Conservation (phyloP, 1,140 invertebrate genomes). For the Apis laboriosa region DNA sequence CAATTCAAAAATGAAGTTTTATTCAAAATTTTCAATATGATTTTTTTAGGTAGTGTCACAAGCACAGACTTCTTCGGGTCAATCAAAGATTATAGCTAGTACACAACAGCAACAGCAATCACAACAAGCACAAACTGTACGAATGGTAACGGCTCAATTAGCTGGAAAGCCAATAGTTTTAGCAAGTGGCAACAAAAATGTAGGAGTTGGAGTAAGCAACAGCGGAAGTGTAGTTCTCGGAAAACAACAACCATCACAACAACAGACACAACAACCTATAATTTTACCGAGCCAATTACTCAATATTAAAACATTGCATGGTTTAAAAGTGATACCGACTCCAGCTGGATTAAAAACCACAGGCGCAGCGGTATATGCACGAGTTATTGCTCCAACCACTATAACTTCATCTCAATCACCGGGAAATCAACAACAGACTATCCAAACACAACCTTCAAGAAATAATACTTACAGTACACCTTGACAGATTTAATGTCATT, state of each 20-base stretch:
- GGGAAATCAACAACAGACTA: conserved; percentile 61
- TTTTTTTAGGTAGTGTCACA: conserved; percentile 75
- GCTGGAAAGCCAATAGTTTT: conserved; percentile 85
- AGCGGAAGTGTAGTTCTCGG: conserved; percentile 72
- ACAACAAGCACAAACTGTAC: conserved; percentile 75
- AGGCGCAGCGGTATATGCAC: conserved; percentile 76
- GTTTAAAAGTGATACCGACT: conserved; percentile 85
- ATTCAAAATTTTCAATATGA: background rate
- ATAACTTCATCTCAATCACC: conserved; percentile 72
- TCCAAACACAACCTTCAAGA: conserved; percentile 61
- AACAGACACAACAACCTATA: conserved; percentile 81
- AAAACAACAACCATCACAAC: conserved; percentile 73
- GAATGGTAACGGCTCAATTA: conserved; percentile 83
- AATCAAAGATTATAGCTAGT: conserved; percentile 78
- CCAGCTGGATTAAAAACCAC: conserved; percentile 78
- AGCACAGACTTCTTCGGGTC: conserved; percentile 72
- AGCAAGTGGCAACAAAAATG: conserved; percentile 81
- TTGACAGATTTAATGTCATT: conserved; percentile 60
- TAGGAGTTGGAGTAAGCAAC: conserved; percentile 73
- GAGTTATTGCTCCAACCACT: conserved; percentile 77
- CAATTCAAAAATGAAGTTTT: too few species aligned
- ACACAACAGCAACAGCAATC: conserved; percentile 69
- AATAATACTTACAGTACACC: conserved; percentile 72
- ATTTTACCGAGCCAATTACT: conserved; percentile 85
- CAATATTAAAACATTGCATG: conserved; percentile 86